Conservation (phyloP, 2,888 invertebrate species). For the Masnerella sp. region DNA sequence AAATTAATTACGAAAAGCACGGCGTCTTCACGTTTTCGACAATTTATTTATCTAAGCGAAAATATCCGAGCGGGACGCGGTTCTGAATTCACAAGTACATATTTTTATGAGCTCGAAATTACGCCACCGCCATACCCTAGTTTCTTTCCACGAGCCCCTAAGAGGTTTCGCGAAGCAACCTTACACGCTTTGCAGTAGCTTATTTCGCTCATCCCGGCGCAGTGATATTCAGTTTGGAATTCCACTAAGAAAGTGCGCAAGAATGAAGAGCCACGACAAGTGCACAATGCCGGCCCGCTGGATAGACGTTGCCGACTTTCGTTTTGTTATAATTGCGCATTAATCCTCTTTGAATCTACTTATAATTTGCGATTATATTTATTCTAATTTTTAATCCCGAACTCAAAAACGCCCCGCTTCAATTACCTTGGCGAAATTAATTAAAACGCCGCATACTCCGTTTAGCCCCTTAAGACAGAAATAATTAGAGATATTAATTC, state of each 20-base stretch:
- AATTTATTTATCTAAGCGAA: constrained; percentile 22
- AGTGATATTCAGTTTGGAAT: constrained; percentile 42
- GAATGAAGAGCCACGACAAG: constrained; percentile 34
- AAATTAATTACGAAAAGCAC: no score
- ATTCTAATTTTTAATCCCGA: constrained; percentile 19
- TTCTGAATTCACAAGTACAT: constrained; percentile 33
- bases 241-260: constrained; percentile 31
- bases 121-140: constrained; percentile 27
- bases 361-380: constrained; percentile 31
- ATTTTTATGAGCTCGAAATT: constrained; percentile 48
- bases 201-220: constrained; percentile 39
- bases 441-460: constrained; percentile 1
- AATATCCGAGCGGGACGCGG: constrained; percentile 16
- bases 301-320: constrained; percentile 24
- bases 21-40: constrained; percentile 17
- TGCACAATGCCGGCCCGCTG: constrained; percentile 22
- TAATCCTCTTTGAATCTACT: constrained; percentile 39
- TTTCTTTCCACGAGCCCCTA: constrained; percentile 18
- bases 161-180: constrained; percentile 20
- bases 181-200: constrained; percentile 33
- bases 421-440: constrained; percentile 14
- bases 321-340: constrained; percentile 31
- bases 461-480: constrained; percentile 5
- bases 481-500: constrained; percentile 6
- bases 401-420: constrained; percentile 19